A percentile compares a stretch with the other conserved stretches of the same genome.
These are phyloP conservation scores for Atlantisia rogersi DNA, from an alignment of 2,113 vertebrate genomes.

Conservation along the genomic window DNA sequence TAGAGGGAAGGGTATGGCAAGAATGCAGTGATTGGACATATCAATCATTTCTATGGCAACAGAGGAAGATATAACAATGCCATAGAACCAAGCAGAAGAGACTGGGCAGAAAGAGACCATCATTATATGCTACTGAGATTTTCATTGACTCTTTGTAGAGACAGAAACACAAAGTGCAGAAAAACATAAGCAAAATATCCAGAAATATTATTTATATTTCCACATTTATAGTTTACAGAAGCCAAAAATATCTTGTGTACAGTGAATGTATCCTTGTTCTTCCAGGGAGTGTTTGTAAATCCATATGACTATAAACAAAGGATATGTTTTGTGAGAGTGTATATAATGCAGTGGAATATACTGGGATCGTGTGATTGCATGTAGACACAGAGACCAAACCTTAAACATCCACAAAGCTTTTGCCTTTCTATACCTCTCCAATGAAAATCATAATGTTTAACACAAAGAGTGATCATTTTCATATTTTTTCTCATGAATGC, in stretches of 20 bases:
- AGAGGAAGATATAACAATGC: slow-evolving; percentile 1
- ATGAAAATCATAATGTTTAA: neutral
- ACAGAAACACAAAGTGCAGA: neutral
- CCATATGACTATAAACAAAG: slow-evolving; percentile 11
- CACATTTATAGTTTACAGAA: slow-evolving; percentile 2
- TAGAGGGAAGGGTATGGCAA: slow-evolving; percentile 3
- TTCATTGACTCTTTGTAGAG: neutral
- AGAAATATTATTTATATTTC: neutral
- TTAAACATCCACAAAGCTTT: neutral
- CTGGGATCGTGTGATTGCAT: neutral
- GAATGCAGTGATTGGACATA: slow-evolving; percentile 16
- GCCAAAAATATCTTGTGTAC: neutral
- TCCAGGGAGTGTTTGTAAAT: neutral
- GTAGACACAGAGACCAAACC: neutral
- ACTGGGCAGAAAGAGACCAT: neutral
- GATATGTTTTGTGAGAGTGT: neutral
- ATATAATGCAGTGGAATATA: neutral
- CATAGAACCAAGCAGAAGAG: neutral
- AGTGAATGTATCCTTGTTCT: neutral
- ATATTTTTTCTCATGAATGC: neutral
- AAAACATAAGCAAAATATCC: neutral
- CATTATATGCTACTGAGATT: neutral
- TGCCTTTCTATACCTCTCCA: neutral
- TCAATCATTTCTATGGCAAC: slow-evolving; percentile 70
- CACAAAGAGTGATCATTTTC: neutral